phyloP scores from a whole-genome alignment of 2,888 invertebrate genomes.

The Agrilus cyanescens region DNA sequence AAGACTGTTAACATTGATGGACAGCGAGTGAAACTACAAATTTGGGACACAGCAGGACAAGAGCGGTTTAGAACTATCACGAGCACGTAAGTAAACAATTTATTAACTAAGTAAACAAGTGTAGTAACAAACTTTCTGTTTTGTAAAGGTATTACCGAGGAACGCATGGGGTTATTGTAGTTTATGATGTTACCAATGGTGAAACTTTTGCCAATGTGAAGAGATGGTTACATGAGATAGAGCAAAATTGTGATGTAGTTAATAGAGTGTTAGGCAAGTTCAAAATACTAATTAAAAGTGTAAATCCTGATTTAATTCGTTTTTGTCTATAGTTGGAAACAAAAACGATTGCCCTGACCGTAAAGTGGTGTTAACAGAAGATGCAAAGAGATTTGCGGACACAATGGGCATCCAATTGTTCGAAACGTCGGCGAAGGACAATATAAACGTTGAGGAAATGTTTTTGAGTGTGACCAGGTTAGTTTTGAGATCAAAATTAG shows the following conservation, averaged over 20 bases:
- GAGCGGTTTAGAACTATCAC: conserved; percentile 97
- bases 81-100: conserved; percentile 58
- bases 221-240: conserved; percentile 98
- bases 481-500: conserved; percentile 77
- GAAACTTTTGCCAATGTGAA: conserved; percentile 99
- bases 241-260: conserved; percentile 98
- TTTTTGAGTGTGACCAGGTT: conserved; percentile 61
- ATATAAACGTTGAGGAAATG: conserved; percentile 98
- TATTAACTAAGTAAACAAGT: not conserved
- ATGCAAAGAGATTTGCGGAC: conserved; percentile 92
- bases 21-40: conserved; percentile 85
- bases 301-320: not conserved
- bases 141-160: conserved; percentile 79
- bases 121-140: not conserved
- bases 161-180: conserved; percentile 98
- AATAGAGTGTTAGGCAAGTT: conserved; percentile 87
- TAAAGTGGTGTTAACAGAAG: conserved; percentile 93
- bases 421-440: conserved; percentile 98
- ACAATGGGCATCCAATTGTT: conserved; percentile 96
- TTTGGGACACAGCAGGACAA: conserved; percentile 98
- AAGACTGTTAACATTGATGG: conserved; percentile 88
- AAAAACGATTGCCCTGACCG: conserved; percentile 91
- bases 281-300: not conserved
- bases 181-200: conserved; percentile 97
- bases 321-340: conserved; percentile 68